phyloP scores from a whole-genome alignment of 2,113 vertebrate species.

The Mobula hypostoma region DNA sequence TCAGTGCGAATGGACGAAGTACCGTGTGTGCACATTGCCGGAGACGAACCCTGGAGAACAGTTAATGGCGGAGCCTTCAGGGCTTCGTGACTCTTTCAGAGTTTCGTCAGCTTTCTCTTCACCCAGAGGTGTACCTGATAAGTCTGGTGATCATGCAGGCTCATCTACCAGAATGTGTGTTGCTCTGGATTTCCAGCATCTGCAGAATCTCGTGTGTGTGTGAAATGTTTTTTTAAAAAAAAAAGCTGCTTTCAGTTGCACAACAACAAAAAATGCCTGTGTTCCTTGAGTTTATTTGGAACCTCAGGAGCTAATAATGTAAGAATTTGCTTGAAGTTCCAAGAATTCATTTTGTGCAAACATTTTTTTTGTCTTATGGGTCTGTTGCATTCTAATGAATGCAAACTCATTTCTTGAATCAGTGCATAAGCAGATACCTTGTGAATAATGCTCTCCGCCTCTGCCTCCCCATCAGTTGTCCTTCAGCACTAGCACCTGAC shows the following conservation, averaged over 20 bases:
- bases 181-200: too few species aligned
- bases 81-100: neutral
- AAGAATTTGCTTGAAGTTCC: neutral
- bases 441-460: neutral
- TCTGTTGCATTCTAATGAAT: neutral
- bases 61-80: neutral
- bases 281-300: neutral
- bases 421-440: neutral
- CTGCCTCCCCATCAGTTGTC: neutral
- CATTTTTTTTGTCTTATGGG: neutral
- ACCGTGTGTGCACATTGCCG: neutral
- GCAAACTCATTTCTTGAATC: neutral
- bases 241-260: neutral
- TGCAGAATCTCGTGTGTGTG: too few species aligned
- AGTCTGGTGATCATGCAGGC: slow-evolving; percentile 3
- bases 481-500: neutral
- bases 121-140: neutral
- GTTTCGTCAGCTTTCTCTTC: neutral
- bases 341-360: neutral
- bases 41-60: neutral
- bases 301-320: neutral
- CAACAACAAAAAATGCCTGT: neutral
- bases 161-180: neutral
- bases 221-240: too few species aligned
- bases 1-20: neutral